These are phyloP conservation scores for Callospermophilus lateralis DNA, from an alignment of 2,113 vertebrate genomes.

Conservation along the genomic window DNA sequence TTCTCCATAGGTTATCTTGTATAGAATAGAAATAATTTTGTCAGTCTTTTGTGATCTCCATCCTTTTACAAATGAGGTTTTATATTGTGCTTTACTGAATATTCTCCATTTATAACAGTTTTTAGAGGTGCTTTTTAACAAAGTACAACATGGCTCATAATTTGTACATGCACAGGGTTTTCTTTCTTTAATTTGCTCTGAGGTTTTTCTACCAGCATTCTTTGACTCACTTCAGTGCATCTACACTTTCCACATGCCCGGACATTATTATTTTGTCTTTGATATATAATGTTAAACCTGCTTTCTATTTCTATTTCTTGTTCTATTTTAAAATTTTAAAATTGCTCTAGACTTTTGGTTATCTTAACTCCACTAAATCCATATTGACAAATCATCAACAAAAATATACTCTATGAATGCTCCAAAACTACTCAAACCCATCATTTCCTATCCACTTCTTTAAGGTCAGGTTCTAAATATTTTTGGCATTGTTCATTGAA, in stretches of 20 bases:
- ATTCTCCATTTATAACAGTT: not conserved
- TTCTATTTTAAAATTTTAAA: not conserved
- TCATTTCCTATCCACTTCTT: not conserved
- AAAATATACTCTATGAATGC: constrained; percentile 14
- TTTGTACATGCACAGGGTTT: not conserved
- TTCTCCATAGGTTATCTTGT: constrained; percentile 48
- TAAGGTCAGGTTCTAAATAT: not conserved
- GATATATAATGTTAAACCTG: not conserved
- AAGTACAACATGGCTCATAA: not conserved
- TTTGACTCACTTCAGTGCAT: not conserved
- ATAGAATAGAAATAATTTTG: not conserved
- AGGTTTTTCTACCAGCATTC: not conserved
- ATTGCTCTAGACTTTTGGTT: not conserved
- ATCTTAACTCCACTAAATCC: constrained; percentile 42
- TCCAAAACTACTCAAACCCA: not conserved
- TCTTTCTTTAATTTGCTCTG: not conserved
- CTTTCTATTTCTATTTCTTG: not conserved
- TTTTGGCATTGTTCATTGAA: not conserved
- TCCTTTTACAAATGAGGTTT: constrained; percentile 42
- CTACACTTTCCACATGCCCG: not conserved
- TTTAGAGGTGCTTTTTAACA: constrained; percentile 18
- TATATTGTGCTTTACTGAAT: constrained; percentile 7
- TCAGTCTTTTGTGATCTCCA: constrained; percentile 46
- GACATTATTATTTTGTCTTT: constrained; percentile 22
- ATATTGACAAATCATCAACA: not conserved